Percentiles rank a stretch among this genome's conserved stretches.
These are phyloP conservation scores for Epicauta chinensis DNA, from an alignment of 1,140 invertebrate species.

Conservation along the genomic window DNA sequence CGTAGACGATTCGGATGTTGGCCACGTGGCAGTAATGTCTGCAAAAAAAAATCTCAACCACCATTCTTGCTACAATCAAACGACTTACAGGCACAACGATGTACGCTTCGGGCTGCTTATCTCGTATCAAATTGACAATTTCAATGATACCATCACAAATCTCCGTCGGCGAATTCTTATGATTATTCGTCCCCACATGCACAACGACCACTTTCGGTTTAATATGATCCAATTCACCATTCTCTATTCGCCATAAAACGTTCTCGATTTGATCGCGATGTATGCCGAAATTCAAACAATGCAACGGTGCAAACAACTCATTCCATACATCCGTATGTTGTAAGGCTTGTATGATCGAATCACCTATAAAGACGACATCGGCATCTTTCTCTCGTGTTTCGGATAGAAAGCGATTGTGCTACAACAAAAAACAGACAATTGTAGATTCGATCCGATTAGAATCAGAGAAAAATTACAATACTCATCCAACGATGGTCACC, in stretches of 20 bases:
- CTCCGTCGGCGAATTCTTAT: slow-evolving; percentile 67
- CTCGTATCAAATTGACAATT: slow-evolving; percentile 64
- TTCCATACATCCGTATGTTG: slow-evolving; percentile 77
- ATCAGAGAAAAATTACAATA: slow-evolving; percentile 37
- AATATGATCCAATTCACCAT: slow-evolving; percentile 82
- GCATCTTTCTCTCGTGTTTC: slow-evolving; percentile 81
- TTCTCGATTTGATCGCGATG: slow-evolving; percentile 81
- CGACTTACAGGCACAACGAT: slow-evolving; percentile 77
- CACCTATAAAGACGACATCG: slow-evolving; percentile 86
- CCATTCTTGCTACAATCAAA: no score
- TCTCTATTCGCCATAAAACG: slow-evolving; percentile 80
- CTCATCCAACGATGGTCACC: slow-evolving; percentile 43
- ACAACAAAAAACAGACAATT: slow-evolving; percentile 26
- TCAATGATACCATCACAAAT: slow-evolving; percentile 73
- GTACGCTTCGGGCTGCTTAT: slow-evolving; percentile 70
- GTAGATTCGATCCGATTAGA: no score
- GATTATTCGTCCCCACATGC: slow-evolving; percentile 82
- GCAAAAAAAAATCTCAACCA: slow-evolving; percentile 42
- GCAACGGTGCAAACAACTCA: slow-evolving; percentile 77
- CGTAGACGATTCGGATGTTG: slow-evolving; percentile 72
- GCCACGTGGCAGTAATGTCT: slow-evolving; percentile 79
- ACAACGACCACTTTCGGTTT: slow-evolving; percentile 76
- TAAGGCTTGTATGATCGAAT: slow-evolving; percentile 74
- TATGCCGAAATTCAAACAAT: slow-evolving; percentile 87
- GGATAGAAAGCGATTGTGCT: slow-evolving; percentile 76